Conservation (phyloP, 2,113 vertebrate genomes). For the Pelodiscus sinensis region DNA sequence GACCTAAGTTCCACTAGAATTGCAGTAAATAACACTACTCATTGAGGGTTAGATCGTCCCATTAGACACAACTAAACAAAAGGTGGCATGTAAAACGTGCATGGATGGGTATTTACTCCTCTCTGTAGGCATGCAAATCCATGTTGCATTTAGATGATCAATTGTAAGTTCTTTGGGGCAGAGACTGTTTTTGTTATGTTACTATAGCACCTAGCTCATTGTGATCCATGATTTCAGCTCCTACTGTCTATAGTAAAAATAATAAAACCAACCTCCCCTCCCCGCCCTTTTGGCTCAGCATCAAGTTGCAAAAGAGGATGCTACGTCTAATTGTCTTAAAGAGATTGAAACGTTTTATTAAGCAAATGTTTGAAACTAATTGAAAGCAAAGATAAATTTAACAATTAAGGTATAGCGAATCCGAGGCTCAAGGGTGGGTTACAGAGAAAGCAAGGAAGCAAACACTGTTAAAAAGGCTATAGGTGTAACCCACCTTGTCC, state of each 20-base stretch:
- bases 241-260: not conserved
- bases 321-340: not conserved
- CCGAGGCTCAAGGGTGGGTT: too few relatives aligned
- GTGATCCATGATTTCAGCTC: not conserved
- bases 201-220: not conserved
- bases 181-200: not conserved
- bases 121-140: not conserved
- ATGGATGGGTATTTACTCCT: not conserved
- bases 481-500: too few relatives aligned
- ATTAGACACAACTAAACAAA: not conserved
- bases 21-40: not conserved
- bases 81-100: not conserved
- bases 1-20: not conserved
- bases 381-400: too few relatives aligned
- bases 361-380: too few relatives aligned
- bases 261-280: not conserved
- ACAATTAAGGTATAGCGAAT: too few relatives aligned
- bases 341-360: not conserved
- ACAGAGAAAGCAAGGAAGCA: too few relatives aligned
- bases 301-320: not conserved
- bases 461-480: too few relatives aligned
- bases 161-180: not conserved
- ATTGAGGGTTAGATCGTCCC: not conserved
- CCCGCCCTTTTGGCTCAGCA: not conserved
- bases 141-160: not conserved